Base-by-base conservation (phyloP, 2,888 invertebrate genomes). In the Xiphydria camelus region DNA sequence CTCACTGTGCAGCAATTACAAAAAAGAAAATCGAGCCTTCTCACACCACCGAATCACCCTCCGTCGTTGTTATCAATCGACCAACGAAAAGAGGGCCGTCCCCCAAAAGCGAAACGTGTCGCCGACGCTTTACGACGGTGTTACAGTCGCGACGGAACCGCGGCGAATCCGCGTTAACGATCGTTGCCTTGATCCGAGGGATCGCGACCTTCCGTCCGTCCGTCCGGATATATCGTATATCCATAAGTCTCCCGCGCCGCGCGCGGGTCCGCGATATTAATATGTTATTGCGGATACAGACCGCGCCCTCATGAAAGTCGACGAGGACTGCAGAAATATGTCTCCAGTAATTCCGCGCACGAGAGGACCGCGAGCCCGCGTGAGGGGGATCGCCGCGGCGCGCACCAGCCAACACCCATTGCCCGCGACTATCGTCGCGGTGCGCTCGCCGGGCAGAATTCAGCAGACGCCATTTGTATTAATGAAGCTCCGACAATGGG, bases 391-490 rank as follows among this genome's bases (percentile, higher is more conserved):
- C 12, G 12, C 41, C 47, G 45, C 42, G 51, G 47, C 52, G 49
- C 47, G 54, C 29, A n/a, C n/a, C n/a, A n/a, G n/a, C n/a, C n/a
- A n/a, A n/a, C n/a, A n/a, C n/a, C n/a, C n/a, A n/a, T n/a, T n/a
- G n/a, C n/a, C n/a, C n/a, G n/a, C n/a, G n/a, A n/a, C n/a, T n/a
- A n/a, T n/a, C 43, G 42, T 41, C 47, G 45, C 42, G 51, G 47
- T 51, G 49, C 47, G 54, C 29, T 45, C 61, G 57, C 53, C 52
- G 57, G 64, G 54, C 56, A 64, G 71, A 75, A 73, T 75, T 73
- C 73, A 73, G 60, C 71, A 75, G 75, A 75, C 74, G 73, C 75
- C 75, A 75, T 75, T 75, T 75, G 75, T 75, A 75, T 75, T 75
- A 75, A 75, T 75, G 75, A 75, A 74, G 68, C 70, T 58, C 59